These are phyloP conservation scores for Pan paniscus DNA, from an alignment of 2,113 vertebrate species.

Conservation along the genomic window DNA sequence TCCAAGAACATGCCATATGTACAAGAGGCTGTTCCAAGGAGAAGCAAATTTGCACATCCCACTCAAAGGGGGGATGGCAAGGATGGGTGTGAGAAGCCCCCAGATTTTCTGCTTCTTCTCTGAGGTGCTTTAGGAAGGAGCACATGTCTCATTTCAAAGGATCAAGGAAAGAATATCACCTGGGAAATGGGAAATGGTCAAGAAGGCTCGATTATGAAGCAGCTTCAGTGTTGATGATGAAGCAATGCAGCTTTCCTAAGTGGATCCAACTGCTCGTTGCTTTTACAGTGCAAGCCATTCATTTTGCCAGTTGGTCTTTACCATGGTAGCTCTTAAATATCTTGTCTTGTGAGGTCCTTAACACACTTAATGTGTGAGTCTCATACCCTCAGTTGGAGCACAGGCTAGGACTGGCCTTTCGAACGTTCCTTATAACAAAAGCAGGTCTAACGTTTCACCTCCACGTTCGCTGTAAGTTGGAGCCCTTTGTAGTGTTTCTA, in stretches of 20 bases:
- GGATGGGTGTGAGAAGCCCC: slow-evolving; percentile 1
- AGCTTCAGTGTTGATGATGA: neutral
- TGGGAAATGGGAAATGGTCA: neutral
- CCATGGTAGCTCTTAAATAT: neutral
- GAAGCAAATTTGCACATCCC: slow-evolving; percentile 69
- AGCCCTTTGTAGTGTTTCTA: neutral
- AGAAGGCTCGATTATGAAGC: neutral
- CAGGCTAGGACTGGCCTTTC: neutral
- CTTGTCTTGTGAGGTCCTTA: neutral
- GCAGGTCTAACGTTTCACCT: neutral
- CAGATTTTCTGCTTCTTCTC: slow-evolving; percentile 55
- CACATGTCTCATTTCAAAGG: neutral
- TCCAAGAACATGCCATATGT: slow-evolving; percentile 19
- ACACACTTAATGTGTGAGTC: neutral
- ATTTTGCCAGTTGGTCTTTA: neutral
- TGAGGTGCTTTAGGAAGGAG: neutral
- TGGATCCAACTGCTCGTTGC: neutral
- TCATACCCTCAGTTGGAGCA: neutral
- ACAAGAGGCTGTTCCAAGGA: slow-evolving; percentile 49
- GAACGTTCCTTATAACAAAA: neutral
- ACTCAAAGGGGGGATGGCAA: slow-evolving; percentile 54
- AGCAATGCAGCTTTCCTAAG: neutral
- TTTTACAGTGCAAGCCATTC: neutral
- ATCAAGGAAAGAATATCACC: neutral
- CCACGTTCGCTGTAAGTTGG: neutral